These are phyloP conservation scores for Danio kyathit DNA, from an alignment of 2,797 vertebrate genomes.

Conservation along the genomic window DNA sequence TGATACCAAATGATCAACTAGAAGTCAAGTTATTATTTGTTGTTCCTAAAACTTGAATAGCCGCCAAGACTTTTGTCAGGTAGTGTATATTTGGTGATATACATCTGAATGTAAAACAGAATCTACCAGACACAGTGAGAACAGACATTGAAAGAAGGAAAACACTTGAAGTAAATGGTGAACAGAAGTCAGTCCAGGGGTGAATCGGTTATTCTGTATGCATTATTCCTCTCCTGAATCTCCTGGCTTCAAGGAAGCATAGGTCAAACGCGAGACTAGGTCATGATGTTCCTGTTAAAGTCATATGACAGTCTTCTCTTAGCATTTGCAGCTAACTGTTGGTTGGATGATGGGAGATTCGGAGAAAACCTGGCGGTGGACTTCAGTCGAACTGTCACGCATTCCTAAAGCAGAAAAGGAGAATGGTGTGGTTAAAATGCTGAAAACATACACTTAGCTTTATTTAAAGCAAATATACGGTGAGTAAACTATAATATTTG, in stretches of 20 bases:
- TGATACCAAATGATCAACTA: too few species aligned
- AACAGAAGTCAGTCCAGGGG: slow-evolving; percentile 26
- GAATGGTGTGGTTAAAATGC: background rate
- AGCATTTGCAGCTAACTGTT: slow-evolving; percentile 67
- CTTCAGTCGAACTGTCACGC: slow-evolving; percentile 59
- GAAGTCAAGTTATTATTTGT: too few species aligned
- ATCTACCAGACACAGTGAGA: slow-evolving; percentile 20
- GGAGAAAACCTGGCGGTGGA: slow-evolving; percentile 71
- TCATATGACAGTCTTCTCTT: slow-evolving; percentile 80
- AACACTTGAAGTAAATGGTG: slow-evolving; percentile 15
- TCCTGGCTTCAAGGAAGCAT: slow-evolving; percentile 27
- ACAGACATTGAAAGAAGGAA: slow-evolving; percentile 36
- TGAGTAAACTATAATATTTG: background rate
- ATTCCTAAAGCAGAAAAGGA: slow-evolving; percentile 66
- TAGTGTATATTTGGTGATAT: background rate
- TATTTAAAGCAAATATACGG: background rate
- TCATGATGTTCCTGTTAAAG: slow-evolving; percentile 73
- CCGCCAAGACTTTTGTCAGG: too few species aligned
- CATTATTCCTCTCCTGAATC: slow-evolving; percentile 16
- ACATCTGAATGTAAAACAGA: slow-evolving; percentile 35
- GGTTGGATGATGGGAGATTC: slow-evolving; percentile 73
- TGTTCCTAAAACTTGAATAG: too few species aligned
- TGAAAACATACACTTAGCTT: background rate
- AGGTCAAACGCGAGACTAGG: slow-evolving; percentile 57
- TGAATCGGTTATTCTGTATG: background rate